Percentiles rank a stretch among this genome's conserved stretches.
Conservation (phyloP, 1,140 invertebrate genomes). For the Leptinotarsa lineolata region DNA sequence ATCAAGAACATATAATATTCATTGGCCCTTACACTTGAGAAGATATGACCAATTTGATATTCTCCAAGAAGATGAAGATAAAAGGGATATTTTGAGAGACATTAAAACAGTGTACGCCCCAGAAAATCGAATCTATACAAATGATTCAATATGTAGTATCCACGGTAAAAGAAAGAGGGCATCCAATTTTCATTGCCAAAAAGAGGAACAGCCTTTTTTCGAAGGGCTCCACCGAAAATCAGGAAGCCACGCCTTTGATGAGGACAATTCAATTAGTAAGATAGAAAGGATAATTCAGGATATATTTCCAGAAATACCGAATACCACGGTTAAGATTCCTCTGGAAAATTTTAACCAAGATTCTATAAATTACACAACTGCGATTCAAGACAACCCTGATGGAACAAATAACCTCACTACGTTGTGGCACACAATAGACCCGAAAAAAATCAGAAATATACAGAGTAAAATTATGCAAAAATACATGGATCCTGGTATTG, state of each 20-base stretch:
- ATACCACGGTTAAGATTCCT: neutral
- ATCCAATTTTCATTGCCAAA: neutral
- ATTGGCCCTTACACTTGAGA: neutral
- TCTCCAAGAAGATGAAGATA: slow-evolving; percentile 35
- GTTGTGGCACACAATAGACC: slow-evolving; percentile 29
- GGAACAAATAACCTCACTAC: neutral
- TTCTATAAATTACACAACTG: neutral
- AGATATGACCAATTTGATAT: slow-evolving; percentile 34
- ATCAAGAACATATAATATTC: neutral
- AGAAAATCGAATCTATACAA: slow-evolving; percentile 22
- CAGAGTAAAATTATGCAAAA: slow-evolving; percentile 67
- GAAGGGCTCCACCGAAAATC: neutral
- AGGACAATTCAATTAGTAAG: neutral
- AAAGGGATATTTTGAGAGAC: slow-evolving; percentile 34
- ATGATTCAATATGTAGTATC: slow-evolving; percentile 2
- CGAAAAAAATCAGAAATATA: slow-evolving; percentile 31
- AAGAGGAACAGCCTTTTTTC: neutral
- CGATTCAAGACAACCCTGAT: neutral
- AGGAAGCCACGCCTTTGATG: neutral
- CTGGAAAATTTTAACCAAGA: neutral
- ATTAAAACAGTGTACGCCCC: slow-evolving; percentile 37
- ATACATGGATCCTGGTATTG: slow-evolving; percentile 75
- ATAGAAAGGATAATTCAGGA: neutral
- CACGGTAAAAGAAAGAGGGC: slow-evolving; percentile 10
- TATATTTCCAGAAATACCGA: neutral